Percentiles rank a stretch among this genome's conserved stretches.
phyloP scores from a whole-genome alignment of 30 jellyfish, hydroid and myxozoan species.

The Nemopilema nomurai region DNA sequence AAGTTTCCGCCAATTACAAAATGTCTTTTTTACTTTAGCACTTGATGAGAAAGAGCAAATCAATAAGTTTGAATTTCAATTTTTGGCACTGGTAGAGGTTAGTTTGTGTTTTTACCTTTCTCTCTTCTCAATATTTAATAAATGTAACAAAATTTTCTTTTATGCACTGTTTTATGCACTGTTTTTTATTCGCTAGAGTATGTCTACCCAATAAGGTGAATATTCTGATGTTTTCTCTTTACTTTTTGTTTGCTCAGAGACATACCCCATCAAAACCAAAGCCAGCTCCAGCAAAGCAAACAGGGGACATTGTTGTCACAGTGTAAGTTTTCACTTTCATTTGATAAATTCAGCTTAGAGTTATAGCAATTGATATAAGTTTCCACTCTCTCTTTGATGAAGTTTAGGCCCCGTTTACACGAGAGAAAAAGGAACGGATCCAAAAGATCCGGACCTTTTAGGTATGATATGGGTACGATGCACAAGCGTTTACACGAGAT shows the following conservation, averaged over 20 bases:
- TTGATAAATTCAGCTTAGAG: not conserved
- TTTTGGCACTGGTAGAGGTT: constrained; percentile 89
- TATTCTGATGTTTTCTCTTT: not conserved
- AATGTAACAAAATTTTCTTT: not conserved
- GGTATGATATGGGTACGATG: no score
- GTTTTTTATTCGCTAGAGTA: not conserved
- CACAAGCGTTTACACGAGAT: no score
- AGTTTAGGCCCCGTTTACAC: no score
- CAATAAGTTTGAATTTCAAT: constrained; percentile 79
- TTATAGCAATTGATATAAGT: no score
- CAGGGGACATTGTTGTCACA: constrained; percentile 69
- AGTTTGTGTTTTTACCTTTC: not conserved
- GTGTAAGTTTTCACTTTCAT: constrained; percentile 41
- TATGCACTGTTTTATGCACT: not conserved
- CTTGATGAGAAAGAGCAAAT: constrained; percentile 86
- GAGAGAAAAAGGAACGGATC: no score
- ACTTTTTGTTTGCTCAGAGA: not conserved
- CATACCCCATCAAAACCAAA: constrained; percentile 65
- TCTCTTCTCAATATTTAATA: not conserved
- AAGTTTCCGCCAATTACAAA: no score
- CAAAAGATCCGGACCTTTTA: no score
- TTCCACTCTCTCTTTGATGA: no score
- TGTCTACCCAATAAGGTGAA: not conserved
- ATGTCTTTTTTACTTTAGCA: constrained; percentile 39
- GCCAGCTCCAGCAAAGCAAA: constrained; percentile 58